Base-by-base conservation (phyloP, 2,888 invertebrate species). In the Pristionchus japonicus region DNA sequence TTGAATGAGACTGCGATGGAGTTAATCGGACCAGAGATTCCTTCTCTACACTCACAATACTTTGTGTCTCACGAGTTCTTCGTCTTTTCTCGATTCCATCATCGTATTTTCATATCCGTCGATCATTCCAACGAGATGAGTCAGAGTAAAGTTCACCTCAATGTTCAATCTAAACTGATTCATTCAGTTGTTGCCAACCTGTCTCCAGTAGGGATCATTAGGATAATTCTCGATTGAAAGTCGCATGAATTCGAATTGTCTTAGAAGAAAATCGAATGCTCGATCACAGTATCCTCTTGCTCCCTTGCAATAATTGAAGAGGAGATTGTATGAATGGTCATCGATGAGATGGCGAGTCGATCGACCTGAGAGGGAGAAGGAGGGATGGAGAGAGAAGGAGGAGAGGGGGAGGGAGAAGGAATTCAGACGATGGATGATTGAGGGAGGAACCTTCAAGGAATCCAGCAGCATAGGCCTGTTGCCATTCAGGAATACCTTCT, bases 1-100 rank as follows among this genome's bases (percentile, higher is more conserved):
- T 93, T 97, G 97, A 93, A 97, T 95, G 95, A 97, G 96, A 64
- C 85, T 85, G 17, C 37, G 64, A 40, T 52, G n/a, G 47, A 23
- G 0, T 0, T 1, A 6, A 15, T 31, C 34, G 23, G 27, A 43
- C 27, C 9, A 15, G 3, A 31, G 31, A 37, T 34, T 37, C 7
- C 15, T 47, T 13, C n/a, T n/a, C 47, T 77, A 47, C n/a, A 52
- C 82, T 83, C 34, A 83, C 82, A 83, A 83, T 52, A 83, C 27
- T 23, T 52, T 83, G 37, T 83, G 82, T 52, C 34, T 52, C 52
- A 83, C 37, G 4, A 83, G 31, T 52, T 83, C 52, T 31, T 83
- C 82, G 34, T 83, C 82, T 52, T 3, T 83, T 52, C 82, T 83
- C 31, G 37, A 52, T 52, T 49, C 23, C 82, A 83, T 85, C 64